These are phyloP conservation scores for Nixonia krombeini DNA, from an alignment of 1,140 invertebrate species.

Conservation along the genomic window DNA sequence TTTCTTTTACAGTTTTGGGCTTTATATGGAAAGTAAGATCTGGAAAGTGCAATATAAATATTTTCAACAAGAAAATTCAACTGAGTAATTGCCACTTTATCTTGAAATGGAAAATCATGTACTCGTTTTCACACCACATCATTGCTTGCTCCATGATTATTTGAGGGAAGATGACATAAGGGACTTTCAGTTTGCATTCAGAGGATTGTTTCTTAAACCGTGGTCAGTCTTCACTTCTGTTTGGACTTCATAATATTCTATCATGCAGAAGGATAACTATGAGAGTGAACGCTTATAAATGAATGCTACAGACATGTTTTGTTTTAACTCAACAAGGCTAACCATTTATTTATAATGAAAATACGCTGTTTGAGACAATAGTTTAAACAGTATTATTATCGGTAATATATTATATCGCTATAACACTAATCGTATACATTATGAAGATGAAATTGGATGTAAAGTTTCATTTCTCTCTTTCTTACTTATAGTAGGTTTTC, in stretches of 20 bases:
- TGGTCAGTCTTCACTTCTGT: too few relatives aligned
- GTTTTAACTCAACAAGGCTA: conserved; percentile 73
- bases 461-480: conserved; percentile 34
- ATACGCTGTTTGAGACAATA: conserved; percentile 73
- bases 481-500: conserved; percentile 60
- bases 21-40: too few relatives aligned
- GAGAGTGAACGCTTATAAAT: conserved; percentile 50
- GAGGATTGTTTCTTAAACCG: too few relatives aligned
- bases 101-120: too few relatives aligned
- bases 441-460: conserved; percentile 59
- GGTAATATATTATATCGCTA: conserved; percentile 73
- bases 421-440: conserved; percentile 73
- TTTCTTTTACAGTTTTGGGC: too few relatives aligned
- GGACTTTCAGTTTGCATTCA: too few relatives aligned
- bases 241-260: not conserved
- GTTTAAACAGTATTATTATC: conserved; percentile 72
- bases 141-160: too few relatives aligned
- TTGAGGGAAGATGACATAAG: too few relatives aligned
- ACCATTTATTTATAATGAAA: conserved; percentile 74
- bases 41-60: too few relatives aligned
- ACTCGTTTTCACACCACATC: too few relatives aligned
- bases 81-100: too few relatives aligned
- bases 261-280: conserved; percentile 42
- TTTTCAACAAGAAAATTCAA: too few relatives aligned
- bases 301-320: conserved; percentile 48